Conservation (phyloP, 2,888 invertebrate genomes). For the Acheta domesticus region DNA sequence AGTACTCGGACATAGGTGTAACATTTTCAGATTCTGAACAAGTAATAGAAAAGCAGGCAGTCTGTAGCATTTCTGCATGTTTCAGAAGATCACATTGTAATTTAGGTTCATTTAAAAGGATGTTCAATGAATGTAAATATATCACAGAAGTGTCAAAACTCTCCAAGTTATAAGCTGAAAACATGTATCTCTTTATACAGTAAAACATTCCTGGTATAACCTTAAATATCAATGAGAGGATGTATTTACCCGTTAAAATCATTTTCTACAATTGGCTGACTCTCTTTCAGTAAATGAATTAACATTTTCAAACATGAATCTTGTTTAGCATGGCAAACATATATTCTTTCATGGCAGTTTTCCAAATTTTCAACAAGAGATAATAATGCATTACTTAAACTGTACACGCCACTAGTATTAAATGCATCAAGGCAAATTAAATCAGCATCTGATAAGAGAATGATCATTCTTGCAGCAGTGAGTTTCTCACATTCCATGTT, state of each 20-base stretch:
- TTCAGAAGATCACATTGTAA: not conserved
- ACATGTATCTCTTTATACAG: constrained; percentile 25
- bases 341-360: constrained; percentile 41
- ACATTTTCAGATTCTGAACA: not conserved
- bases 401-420: constrained; percentile 33
- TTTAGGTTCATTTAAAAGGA: constrained; percentile 21
- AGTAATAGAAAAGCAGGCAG: not conserved
- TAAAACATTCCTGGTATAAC: constrained; percentile 23
- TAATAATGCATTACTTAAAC: constrained; percentile 35
- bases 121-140: constrained; percentile 22
- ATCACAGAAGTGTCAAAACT: constrained; percentile 25
- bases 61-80: constrained; percentile 23
- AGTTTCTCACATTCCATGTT: constrained; percentile 33
- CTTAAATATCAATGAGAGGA: not conserved
- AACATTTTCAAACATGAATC: constrained; percentile 26
- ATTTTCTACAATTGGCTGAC: not conserved
- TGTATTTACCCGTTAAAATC: constrained; percentile 26
- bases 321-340: constrained; percentile 38
- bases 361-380: constrained; percentile 39
- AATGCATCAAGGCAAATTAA: constrained; percentile 36
- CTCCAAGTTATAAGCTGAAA: constrained; percentile 20
- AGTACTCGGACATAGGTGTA: constrained; percentile 26
- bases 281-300: constrained; percentile 29
- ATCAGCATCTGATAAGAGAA: constrained; percentile 41
- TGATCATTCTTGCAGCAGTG: constrained; percentile 41